Percentiles rank a stretch among this genome's conserved stretches.
These are phyloP conservation scores for Autographa pulchrina DNA, from an alignment of 2,888 invertebrate genomes.

Conservation along the genomic window DNA sequence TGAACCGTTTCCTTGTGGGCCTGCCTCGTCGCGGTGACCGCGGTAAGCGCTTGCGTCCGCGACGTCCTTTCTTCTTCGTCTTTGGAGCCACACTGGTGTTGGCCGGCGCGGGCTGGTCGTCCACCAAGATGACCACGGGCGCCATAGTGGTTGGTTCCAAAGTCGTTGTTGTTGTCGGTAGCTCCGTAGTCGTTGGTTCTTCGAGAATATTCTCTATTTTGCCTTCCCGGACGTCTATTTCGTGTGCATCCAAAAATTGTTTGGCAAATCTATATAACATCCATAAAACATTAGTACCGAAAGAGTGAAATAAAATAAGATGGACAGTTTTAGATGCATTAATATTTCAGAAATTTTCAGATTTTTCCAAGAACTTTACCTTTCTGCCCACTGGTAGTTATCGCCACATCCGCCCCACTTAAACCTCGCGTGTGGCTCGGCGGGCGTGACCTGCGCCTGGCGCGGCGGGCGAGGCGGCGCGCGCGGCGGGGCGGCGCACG, in stretches of 20 bases:
- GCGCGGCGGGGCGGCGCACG: slow-evolving; percentile 93
- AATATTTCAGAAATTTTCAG: neutral
- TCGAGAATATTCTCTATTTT: slow-evolving; percentile 79
- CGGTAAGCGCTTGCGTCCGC: slow-evolving; percentile 80
- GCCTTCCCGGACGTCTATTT: slow-evolving; percentile 86
- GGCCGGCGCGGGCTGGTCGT: slow-evolving; percentile 82
- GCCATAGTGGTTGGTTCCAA: slow-evolving; percentile 75
- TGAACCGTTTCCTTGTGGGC: slow-evolving; percentile 86
- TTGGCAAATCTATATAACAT: slow-evolving; percentile 89
- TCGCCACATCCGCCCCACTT: slow-evolving; percentile 97
- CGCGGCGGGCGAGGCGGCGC: slow-evolving; percentile 89
- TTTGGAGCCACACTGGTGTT: slow-evolving; percentile 76
- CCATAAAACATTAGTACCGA: neutral
- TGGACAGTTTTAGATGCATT: neutral
- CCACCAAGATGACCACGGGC: slow-evolving; percentile 83
- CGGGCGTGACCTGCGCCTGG: slow-evolving; percentile 91
- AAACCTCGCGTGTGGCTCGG: slow-evolving; percentile 92
- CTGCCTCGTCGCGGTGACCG: slow-evolving; percentile 83
- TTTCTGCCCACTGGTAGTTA: slow-evolving; percentile 93
- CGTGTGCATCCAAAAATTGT: slow-evolving; percentile 92
- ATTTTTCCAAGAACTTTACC: slow-evolving; percentile 65
- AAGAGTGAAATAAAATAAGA: neutral
- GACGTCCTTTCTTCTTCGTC: slow-evolving; percentile 76
- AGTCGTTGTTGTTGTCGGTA: slow-evolving; percentile 71
- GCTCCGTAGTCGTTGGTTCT: slow-evolving; percentile 77